Percentiles rank a stretch among this genome's conserved stretches.
These are phyloP conservation scores for Phytoseiulus persimilis DNA, from an alignment of 2,888 invertebrate species.

Conservation along the genomic window DNA sequence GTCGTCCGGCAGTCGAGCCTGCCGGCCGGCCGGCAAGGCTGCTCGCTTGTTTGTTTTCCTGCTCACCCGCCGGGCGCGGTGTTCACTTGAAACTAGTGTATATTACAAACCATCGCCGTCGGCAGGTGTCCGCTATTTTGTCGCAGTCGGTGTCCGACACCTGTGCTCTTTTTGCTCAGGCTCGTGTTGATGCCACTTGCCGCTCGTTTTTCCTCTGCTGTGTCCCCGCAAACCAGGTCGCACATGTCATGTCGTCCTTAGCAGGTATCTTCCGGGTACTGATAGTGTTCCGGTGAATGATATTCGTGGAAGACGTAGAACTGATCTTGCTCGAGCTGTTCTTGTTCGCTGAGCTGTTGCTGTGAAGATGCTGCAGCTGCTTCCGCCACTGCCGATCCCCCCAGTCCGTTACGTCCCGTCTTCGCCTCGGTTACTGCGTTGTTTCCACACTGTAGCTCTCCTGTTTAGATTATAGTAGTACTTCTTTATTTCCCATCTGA, in stretches of 20 bases:
- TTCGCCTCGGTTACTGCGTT: not conserved
- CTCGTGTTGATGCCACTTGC: not conserved
- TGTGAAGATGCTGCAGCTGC: not conserved
- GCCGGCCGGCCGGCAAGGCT: not conserved
- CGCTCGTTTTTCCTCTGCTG: not conserved
- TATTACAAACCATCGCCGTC: not conserved
- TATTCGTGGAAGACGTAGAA: not conserved
- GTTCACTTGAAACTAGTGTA: not conserved
- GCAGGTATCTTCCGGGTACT: slow-evolving; percentile 31
- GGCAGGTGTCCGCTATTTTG: not conserved
- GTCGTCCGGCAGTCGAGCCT: not conserved
- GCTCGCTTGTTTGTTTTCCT: not conserved
- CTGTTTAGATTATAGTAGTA: slow-evolving; percentile 38
- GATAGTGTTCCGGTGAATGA: not conserved
- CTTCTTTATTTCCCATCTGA: slow-evolving; percentile 38
- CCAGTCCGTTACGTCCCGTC: not conserved
- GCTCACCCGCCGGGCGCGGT: not conserved
- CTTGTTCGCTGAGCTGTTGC: not conserved
- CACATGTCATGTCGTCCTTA: not conserved
- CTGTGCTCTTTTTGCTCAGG: not conserved
- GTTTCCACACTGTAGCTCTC: slow-evolving; percentile 14
- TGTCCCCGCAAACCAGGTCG: not conserved
- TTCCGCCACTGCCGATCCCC: not conserved
- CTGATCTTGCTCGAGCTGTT: not conserved
- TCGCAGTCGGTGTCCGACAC: not conserved